Conservation (phyloP, 2,113 vertebrate species). For the Pseudorasbora parva region DNA sequence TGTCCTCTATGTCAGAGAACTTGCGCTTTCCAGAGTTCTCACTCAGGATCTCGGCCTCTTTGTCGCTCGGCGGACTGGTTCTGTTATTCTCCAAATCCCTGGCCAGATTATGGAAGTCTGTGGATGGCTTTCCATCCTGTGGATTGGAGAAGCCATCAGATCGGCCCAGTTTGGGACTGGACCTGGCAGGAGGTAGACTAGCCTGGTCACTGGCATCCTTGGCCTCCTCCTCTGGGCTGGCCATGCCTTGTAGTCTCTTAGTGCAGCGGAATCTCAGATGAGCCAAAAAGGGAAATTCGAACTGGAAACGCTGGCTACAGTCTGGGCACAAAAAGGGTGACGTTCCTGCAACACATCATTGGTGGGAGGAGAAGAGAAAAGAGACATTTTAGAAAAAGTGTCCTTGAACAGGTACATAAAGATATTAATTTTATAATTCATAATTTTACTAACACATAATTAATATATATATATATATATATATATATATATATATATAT, state of each 20-base stretch:
- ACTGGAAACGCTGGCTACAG: conserved; percentile 95
- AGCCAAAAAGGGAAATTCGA: conserved; percentile 91
- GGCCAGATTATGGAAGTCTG: conserved; percentile 95
- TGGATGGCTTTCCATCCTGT: conserved; percentile 85
- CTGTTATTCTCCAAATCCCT: conserved; percentile 89
- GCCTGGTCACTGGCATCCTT: conserved; percentile 70
- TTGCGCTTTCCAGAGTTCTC: conserved; percentile 83
- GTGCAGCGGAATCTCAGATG: conserved; percentile 94
- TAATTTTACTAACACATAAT: background rate
- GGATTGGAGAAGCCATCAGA: conserved; percentile 69
- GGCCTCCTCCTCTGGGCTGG: conserved; percentile 72
- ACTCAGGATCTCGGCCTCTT: conserved; percentile 79
- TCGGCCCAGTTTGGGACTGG: conserved; percentile 75
- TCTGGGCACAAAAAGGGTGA: conserved; percentile 86
- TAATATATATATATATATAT: no score
- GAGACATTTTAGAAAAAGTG: background rate
- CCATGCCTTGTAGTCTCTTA: conserved; percentile 84
- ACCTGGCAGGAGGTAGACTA: conserved; percentile 66
- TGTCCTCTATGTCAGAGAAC: conserved; percentile 75
- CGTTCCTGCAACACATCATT: conserved; percentile 73
- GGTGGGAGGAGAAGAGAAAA: background rate
- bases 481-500: no score
- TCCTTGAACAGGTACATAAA: background rate
- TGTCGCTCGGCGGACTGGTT: conserved; percentile 75
- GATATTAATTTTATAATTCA: background rate